Evolutionary conservation across 2,888 invertebrate species (phyloP).

Genomic region (Xestoiulus laeticollis): DNA sequence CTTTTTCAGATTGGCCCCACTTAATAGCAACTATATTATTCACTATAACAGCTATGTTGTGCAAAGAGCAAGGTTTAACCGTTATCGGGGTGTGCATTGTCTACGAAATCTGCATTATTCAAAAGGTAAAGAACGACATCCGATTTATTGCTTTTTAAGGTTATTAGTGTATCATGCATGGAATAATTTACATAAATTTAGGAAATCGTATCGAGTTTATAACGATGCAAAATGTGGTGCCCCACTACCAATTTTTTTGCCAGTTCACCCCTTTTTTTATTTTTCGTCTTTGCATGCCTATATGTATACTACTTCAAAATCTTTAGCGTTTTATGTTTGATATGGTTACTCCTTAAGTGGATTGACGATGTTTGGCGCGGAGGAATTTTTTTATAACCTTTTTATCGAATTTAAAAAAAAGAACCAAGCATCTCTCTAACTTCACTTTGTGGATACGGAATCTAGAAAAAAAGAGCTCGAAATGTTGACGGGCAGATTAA

Average conservation of each 20-base stretch:
- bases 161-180: neutral
- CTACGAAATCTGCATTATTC: constrained; percentile 93
- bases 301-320: neutral
- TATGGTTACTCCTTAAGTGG: constrained; percentile 30
- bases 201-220: neutral
- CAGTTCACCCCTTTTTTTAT: neutral
- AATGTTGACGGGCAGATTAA: constrained; percentile 52
- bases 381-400: constrained; percentile 1
- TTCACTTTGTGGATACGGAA: neutral
- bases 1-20: constrained; percentile 46
- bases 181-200: neutral
- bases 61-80: constrained; percentile 97
- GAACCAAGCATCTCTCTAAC: constrained; percentile 8
- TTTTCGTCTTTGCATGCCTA: neutral
- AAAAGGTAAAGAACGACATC: constrained; percentile 74
- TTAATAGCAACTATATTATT: constrained; percentile 41
- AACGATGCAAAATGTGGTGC: neutral
- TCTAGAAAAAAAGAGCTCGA: neutral
- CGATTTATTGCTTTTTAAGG: neutral
- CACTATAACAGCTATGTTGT: constrained; percentile 82
- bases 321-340: constrained; percentile 5
- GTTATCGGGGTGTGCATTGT: constrained; percentile 92
- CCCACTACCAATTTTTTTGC: neutral
- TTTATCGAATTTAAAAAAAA: constrained; percentile 25
- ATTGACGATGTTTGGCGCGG: neutral